A percentile compares a stretch with the other conserved stretches of the same genome.
phyloP scores from a whole-genome alignment of 1,140 invertebrate species.

The Hyphantria cunea region DNA sequence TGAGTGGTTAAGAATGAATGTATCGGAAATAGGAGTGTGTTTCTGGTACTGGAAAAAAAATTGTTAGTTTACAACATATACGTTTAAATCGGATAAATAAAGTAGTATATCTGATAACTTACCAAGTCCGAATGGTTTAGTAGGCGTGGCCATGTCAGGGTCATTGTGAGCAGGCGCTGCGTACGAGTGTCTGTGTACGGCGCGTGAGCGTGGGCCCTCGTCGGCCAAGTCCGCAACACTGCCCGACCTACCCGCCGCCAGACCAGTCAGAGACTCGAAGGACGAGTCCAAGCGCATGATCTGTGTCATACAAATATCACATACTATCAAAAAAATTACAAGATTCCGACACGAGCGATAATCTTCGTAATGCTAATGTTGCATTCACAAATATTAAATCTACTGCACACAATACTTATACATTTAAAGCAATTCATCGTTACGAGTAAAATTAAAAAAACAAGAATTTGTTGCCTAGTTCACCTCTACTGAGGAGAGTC shows the following conservation, averaged over 20 bases:
- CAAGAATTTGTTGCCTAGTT: too few relatives aligned
- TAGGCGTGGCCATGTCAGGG: slow-evolving; percentile 81
- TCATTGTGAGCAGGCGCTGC: slow-evolving; percentile 75
- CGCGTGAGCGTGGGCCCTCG: slow-evolving; percentile 69
- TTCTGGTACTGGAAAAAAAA: slow-evolving; percentile 38
- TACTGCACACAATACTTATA: too few relatives aligned
- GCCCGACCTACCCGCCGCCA: slow-evolving; percentile 87
- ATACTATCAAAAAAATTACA: too few relatives aligned
- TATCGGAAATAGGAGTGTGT: slow-evolving; percentile 42
- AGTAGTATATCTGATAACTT: slow-evolving; percentile 64
- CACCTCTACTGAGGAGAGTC: too few relatives aligned
- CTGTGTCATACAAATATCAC: slow-evolving; percentile 63
- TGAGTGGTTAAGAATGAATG: slow-evolving; percentile 42
- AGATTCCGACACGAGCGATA: too few relatives aligned
- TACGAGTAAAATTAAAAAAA: too few relatives aligned
- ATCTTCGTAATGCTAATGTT: too few relatives aligned
- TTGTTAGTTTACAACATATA: slow-evolving; percentile 19
- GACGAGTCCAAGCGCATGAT: slow-evolving; percentile 90
- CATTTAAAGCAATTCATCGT: too few relatives aligned
- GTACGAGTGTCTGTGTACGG: slow-evolving; percentile 70
- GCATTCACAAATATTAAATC: too few relatives aligned
- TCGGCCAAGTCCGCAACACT: slow-evolving; percentile 91
- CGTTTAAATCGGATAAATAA: background rate
- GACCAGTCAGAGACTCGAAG: slow-evolving; percentile 86
- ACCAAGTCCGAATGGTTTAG: slow-evolving; percentile 92